Evolutionary conservation across 2,797 vertebrate species (phyloP), one percentile per base, ranked within the genome.

Genomic region (Sebastes taczanowskii): DNA sequence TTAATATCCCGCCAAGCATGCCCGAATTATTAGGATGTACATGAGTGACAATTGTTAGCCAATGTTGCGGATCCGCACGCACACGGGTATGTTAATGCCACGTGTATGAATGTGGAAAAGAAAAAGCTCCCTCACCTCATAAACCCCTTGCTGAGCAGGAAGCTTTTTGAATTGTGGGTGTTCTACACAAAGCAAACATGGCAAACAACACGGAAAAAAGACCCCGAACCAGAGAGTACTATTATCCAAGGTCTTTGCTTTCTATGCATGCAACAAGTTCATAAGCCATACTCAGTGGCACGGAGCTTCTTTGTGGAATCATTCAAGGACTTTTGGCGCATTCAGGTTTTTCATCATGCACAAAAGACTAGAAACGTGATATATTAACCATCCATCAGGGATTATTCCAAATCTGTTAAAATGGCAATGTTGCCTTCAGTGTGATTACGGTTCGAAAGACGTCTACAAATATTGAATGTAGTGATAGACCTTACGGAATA

Each of bases 21-120:
- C 74, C 83, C 81, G 86, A 92, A 94, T 94, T 94, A 94, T 95
- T 92, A 95, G 91, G 82, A 88, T 70, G 73, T 91, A 89, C 84
- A 89, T 20, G 76, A 90, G 77, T 78, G 84, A 90, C 89, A 86
- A 93, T 93, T 90, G 91, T 94, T 86, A 88, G 84, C 82, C 78
- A 74, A 82, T 89, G 92, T 86, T 87, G 88, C 61, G 72, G 86
- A 92, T 92, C 84, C 62, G 61, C 77, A 38, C 5, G 13, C 62
- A 53, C 11, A 18, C 11, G 67, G 74, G 74, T 89, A 86, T 85
- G 82, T 75, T 89, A 93, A 92, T 89, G 91, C 81, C 72, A 78
- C 86, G 82, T 88, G 78, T 74, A 65, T 88, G 82, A 78, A 74
- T 71, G 66, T 32, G 58, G 55, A 23, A 71, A 76, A 75, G 56